Conservation (phyloP, 2,888 invertebrate genomes). For the Lepidonotus clava region DNA sequence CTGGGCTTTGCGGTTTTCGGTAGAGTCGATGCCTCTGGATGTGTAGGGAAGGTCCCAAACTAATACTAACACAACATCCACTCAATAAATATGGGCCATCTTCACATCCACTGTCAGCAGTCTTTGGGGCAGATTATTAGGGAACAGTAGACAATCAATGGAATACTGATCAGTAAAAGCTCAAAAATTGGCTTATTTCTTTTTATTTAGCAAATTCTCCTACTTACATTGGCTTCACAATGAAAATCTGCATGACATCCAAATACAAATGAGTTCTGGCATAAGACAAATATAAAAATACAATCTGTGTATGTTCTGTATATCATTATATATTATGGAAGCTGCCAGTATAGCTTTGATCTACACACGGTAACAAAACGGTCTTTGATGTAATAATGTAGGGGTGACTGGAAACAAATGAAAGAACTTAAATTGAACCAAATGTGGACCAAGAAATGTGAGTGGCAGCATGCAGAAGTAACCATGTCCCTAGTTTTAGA, state of each 20-base stretch:
- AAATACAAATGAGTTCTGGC: conserved; percentile 49
- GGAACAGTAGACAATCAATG: background rate
- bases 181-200: conserved; percentile 17
- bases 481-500: conserved; percentile 38
- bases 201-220: conserved; percentile 51
- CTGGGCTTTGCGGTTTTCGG: too few species aligned
- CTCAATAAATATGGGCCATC: background rate
- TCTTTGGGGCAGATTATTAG: background rate
- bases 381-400: conserved; percentile 2
- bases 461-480: conserved; percentile 38
- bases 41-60: too few species aligned
- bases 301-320: conserved; percentile 21
- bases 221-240: conserved; percentile 55
- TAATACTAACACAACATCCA: conserved; percentile 20
- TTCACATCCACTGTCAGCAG: background rate
- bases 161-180: conserved; percentile 44
- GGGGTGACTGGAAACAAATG: background rate
- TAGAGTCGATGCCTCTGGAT: too few species aligned
- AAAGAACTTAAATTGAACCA: background rate
- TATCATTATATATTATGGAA: too few species aligned
- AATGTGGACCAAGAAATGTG: conserved; percentile 12
- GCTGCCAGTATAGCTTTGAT: conserved; percentile 41
- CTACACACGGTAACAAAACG: conserved; percentile 30
- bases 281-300: conserved; percentile 46
- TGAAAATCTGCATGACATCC: conserved; percentile 42